phyloP scores from a whole-genome alignment of 2,888 invertebrate genomes.

The Watsonalla binaria region DNA sequence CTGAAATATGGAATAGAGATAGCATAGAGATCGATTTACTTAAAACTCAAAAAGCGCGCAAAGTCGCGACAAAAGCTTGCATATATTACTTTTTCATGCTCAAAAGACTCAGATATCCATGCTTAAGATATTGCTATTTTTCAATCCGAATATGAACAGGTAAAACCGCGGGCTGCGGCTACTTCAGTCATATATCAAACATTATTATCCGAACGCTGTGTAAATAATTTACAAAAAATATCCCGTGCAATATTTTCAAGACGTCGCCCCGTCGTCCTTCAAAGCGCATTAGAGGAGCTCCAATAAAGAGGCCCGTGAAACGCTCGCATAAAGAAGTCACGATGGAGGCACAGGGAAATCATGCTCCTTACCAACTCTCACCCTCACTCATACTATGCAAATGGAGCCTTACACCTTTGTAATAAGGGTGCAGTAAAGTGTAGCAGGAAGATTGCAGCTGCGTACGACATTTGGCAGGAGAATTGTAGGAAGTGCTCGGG shows the following conservation, averaged over 20 bases:
- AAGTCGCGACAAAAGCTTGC: too few species aligned
- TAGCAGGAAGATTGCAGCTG: constrained; percentile 11
- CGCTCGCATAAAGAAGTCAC: constrained; percentile 30
- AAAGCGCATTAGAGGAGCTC: constrained; percentile 33
- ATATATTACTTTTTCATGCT: too few species aligned
- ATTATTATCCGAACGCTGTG: background rate
- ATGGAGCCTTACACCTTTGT: constrained; percentile 5
- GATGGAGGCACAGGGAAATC: constrained; percentile 28
- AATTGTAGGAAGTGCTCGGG: constrained; percentile 30
- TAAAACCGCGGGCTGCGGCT: too few species aligned
- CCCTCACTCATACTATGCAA: background rate
- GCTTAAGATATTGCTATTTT: too few species aligned
- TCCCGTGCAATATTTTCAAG: constrained; percentile 9
- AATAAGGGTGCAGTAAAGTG: constrained; percentile 2
- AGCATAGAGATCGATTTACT: background rate
- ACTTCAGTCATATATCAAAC: background rate
- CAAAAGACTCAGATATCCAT: too few species aligned
- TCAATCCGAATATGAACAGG: too few species aligned
- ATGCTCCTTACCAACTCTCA: constrained; percentile 8
- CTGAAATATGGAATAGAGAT: too few species aligned
- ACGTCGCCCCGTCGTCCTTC: constrained; percentile 19
- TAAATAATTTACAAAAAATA: background rate
- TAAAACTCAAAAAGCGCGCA: background rate
- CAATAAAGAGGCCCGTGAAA: constrained; percentile 32
- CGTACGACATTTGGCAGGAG: constrained; percentile 30